Evolutionary conservation across 2,113 vertebrate genomes (phyloP).

Genomic region (Psophia crepitans): DNA sequence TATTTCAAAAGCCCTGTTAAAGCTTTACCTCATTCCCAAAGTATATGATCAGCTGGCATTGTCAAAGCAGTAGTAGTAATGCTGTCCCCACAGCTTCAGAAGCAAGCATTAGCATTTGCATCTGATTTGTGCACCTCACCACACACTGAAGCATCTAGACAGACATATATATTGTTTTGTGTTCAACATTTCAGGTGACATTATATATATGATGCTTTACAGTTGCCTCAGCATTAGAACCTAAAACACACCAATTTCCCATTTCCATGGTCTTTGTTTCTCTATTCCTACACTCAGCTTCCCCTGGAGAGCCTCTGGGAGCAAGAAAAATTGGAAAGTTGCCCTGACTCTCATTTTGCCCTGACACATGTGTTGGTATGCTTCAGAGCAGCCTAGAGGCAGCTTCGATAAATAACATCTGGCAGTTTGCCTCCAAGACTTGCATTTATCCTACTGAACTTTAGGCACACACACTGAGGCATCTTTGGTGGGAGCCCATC

Average conservation of each 20-base stretch:
- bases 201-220: not conserved
- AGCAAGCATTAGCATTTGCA: not conserved
- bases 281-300: not conserved
- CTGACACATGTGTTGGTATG: constrained; percentile 42
- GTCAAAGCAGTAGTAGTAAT: not conserved
- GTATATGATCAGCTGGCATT: not conserved
- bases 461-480: not conserved
- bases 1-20: not conserved
- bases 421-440: constrained; percentile 50
- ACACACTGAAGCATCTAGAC: not conserved
- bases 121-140: not conserved
- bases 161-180: not conserved
- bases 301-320: constrained; percentile 35
- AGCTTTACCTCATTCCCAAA: not conserved
- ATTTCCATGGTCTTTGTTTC: constrained; percentile 16
- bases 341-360: constrained; percentile 45
- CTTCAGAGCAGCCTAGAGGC: constrained; percentile 54
- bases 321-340: constrained; percentile 52
- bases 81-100: not conserved
- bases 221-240: not conserved
- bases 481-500: constrained; percentile 29
- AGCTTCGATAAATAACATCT: constrained; percentile 57
- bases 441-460: constrained; percentile 33
- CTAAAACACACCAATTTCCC: not conserved
- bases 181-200: not conserved